A percentile compares a stretch with the other conserved stretches of the same genome.
Evolutionary conservation across 2,797 vertebrate species (phyloP).

Genomic region (Perodicticus potto): DNA sequence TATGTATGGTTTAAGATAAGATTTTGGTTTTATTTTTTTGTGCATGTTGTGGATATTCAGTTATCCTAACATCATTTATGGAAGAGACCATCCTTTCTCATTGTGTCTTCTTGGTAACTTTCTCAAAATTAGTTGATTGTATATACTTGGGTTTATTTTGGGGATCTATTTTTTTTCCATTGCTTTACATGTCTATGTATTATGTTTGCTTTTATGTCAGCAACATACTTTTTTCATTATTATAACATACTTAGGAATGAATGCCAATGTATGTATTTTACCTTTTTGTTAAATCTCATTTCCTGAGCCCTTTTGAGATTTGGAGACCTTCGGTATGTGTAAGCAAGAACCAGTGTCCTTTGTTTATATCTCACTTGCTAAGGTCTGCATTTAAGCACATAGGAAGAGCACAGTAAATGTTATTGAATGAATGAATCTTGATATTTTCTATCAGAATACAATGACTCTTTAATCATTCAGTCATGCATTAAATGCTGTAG

Average conservation of each 20-base stretch:
- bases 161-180: neutral
- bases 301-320: neutral
- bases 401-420: neutral
- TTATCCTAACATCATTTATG: neutral
- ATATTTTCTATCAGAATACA: neutral
- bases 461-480: neutral
- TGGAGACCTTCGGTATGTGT: neutral
- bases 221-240: too few relatives aligned
- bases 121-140: neutral
- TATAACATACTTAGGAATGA: neutral
- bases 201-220: too few relatives aligned
- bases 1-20: too few relatives aligned
- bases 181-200: too few relatives aligned
- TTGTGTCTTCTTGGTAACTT: neutral
- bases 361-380: neutral
- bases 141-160: neutral
- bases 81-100: neutral
- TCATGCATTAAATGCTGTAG: neutral
- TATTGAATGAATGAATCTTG: neutral
- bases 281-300: neutral
- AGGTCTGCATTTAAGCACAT: neutral
- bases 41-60: neutral
- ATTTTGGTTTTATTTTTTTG: neutral
- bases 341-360: neutral
- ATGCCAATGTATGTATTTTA: neutral